These are phyloP conservation scores for Eilema caniola DNA, from an alignment of 2,888 invertebrate genomes.

Conservation along the genomic window DNA sequence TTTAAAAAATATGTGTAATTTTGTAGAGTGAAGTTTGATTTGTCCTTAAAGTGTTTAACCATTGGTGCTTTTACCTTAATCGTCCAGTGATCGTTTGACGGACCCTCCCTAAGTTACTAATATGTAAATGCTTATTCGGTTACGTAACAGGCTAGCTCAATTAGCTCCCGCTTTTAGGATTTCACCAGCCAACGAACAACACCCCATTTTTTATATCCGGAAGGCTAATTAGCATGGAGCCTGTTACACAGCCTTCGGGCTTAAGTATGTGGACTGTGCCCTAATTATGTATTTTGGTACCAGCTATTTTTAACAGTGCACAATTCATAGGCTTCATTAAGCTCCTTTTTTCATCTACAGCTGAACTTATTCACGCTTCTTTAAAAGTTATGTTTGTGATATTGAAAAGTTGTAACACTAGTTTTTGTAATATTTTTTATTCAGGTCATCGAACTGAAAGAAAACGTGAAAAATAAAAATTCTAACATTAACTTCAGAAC, in stretches of 20 bases:
- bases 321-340: conserved; percentile 53
- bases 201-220: conserved; percentile 39
- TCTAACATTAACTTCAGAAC: background rate
- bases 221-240: conserved; percentile 34
- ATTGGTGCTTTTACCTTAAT: no score
- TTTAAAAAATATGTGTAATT: no score
- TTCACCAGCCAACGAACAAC: conserved; percentile 7
- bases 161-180: conserved; percentile 16
- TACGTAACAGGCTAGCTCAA: conserved; percentile 30
- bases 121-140: conserved; percentile 27
- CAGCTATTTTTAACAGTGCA: conserved; percentile 53
- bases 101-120: conserved; percentile 44
- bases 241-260: conserved; percentile 25
- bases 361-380: background rate
- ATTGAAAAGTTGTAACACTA: background rate
- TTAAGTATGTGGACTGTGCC: conserved; percentile 28
- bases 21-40: no score
- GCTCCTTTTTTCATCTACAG: conserved; percentile 38
- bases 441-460: background rate
- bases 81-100: conserved; percentile 30
- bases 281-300: conserved; percentile 53
- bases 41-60: no score
- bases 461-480: background rate
- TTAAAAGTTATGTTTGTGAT: background rate
- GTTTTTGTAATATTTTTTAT: background rate